Percentiles rank a stretch among this genome's conserved stretches.
Evolutionary conservation across 1,140 invertebrate genomes (phyloP).

Genomic region (Caenorhabditis latens): DNA sequence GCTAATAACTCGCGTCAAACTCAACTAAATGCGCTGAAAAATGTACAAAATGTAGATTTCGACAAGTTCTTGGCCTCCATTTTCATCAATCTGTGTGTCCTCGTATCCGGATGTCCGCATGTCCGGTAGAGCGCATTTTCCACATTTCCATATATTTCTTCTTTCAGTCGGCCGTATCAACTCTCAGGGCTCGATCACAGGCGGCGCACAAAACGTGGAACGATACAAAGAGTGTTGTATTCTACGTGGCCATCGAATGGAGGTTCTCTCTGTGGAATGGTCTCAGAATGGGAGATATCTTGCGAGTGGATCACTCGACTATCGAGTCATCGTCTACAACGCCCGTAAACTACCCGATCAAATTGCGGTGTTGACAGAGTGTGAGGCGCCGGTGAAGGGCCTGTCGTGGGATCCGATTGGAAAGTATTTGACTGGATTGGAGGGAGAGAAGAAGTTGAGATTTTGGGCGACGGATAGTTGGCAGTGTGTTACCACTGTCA

Average conservation of each 20-base stretch:
- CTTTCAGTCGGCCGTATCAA: conserved; percentile 57
- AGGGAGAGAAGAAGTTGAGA: conserved; percentile 92
- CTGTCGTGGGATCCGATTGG: conserved; percentile 98
- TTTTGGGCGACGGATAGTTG: conserved; percentile 96
- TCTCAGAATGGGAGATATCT: conserved; percentile 91
- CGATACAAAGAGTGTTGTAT: conserved; percentile 53
- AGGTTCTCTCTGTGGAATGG: conserved; percentile 89
- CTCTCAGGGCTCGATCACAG: conserved; percentile 54
- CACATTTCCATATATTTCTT: too few relatives aligned
- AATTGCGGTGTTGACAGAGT: conserved; percentile 85
- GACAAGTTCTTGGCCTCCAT: too few relatives aligned
- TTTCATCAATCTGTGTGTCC: too few relatives aligned
- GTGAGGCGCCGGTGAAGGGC: conserved; percentile 80
- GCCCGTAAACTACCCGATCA: conserved; percentile 87
- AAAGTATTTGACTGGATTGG: conserved; percentile 91
- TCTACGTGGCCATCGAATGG: conserved; percentile 56
- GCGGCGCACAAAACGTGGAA: conserved; percentile 33
- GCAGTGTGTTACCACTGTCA: conserved; percentile 87
- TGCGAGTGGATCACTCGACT: conserved; percentile 95
- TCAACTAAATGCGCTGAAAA: too few relatives aligned
- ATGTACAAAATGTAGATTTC: too few relatives aligned
- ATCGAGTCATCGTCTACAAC: conserved; percentile 95
- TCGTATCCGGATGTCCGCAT: too few relatives aligned
- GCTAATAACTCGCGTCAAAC: too few relatives aligned
- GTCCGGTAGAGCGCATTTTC: not conserved